Base-by-base conservation (phyloP, 2,797 vertebrate genomes). In the Gambelia wislizenii region DNA sequence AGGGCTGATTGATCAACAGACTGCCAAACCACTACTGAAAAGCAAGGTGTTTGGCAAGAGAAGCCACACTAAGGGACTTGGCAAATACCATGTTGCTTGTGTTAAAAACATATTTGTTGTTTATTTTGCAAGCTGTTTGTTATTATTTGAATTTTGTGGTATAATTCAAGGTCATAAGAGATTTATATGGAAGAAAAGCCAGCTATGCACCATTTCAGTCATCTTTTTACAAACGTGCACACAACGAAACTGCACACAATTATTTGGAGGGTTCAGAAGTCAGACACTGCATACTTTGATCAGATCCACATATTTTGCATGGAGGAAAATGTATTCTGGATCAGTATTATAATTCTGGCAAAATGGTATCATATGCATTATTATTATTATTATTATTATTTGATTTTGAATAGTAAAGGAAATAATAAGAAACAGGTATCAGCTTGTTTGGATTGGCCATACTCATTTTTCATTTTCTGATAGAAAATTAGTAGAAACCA, bases 151-250 rank as follows among this genome's bases (percentile, higher is more conserved):
- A 12, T 4, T 89, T 75, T 82, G 54, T 76, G 84, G 13, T 27
- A 22, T 86, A 85, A 44, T 90, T 70, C 72, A 49, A 0, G 89
- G 90, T 92, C 89, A 72, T 47, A 90, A 56, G 14, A 9, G 16
- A 83, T 88, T 88, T 77, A 67, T 88, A 25, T 33, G 70, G 59
- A 30, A 54, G 56, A 18, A 61, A 27, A 64, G 7, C 20, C 54
- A 88, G 42, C 69, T 42, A 52, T 76, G 44, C 44, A 82, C 67
- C 44, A 82, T 76, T 82, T 82, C n/a, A 86, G 69, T 88, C 61
- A 69, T 67, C 16, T 75, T 84, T 86, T 54, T 82, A 75, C 36
- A 82, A 89, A 76, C 69, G 39, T 8, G 27, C n/a, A 82, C 20
- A 20, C 52, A 80, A 84, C 69, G 42, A 74, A 83, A 70, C 44